phyloP scores from a whole-genome alignment of 2,888 invertebrate species.

The Spatulosminthurus flaviceps region DNA sequence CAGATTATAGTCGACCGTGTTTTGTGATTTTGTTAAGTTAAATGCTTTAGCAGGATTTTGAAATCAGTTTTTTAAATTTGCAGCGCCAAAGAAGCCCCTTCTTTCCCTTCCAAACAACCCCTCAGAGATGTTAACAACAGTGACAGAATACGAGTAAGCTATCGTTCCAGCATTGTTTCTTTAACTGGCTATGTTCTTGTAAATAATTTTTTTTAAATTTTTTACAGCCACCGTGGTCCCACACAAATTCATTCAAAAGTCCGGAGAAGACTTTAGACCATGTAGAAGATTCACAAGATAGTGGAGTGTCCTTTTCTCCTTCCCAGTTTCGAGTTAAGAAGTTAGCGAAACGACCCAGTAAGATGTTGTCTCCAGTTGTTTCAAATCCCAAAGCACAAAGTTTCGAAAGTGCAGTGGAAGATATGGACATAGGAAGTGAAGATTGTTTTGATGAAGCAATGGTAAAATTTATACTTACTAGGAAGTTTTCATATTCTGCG shows the following conservation, averaged over 20 bases:
- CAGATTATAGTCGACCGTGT: no score
- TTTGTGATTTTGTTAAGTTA: no score
- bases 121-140: no score
- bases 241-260: constrained; percentile 13
- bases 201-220: no score
- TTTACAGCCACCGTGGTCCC: background rate
- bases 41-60: no score
- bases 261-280: constrained; percentile 13
- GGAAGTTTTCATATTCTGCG: background rate
- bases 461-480: background rate
- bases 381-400: background rate
- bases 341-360: background rate
- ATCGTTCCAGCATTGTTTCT: no score
- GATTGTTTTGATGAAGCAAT: background rate
- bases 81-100: no score
- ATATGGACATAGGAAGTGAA: constrained; percentile 30
- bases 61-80: no score
- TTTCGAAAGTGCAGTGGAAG: constrained; percentile 31
- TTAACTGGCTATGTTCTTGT: no score
- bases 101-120: no score
- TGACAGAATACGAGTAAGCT: no score
- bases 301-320: constrained; percentile 32
- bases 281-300: constrained; percentile 33
- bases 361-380: background rate
- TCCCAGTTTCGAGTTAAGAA: constrained; percentile 11